Evolutionary conservation across 2,797 vertebrate species (phyloP), one percentile per base, ranked within the genome.

Genomic region (Gouania willdenowi): DNA sequence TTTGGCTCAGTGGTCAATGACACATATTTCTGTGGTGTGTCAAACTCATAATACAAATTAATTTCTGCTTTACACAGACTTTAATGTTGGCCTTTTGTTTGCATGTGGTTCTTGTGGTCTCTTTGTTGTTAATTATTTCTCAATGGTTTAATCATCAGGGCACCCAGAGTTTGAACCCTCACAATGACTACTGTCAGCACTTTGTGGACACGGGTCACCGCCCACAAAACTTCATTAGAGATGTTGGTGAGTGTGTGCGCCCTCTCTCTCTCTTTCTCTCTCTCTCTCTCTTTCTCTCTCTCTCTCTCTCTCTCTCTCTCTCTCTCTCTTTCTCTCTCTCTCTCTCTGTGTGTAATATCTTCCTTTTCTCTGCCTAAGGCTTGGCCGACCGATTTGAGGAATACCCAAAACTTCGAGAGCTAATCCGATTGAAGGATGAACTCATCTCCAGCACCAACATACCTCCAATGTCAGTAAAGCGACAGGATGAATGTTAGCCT

Each of bases 101-200:
- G 4, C 8, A 9, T 13, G 2, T 19, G 8, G 5, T 11, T 9
- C n/a, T n/a, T n/a, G n/a, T n/a, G n/a, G 20, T 1, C 21, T 14
- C 1, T 8, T 23, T 9, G 18, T 10, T 24, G 22, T 10, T 10
- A 4, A 11, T 26, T 27, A 6, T 6, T 7, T 30, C 14, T 30
- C 12, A 1, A 5, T 32, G 34, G 1, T 9, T 41, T 42, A 5
- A 2, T 38, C 52, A 39, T 49, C 71, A 99, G 95, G 95, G 95
- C 37, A 98, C 94, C 1, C 95, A 99, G 75, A 98, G 94, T 68
- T 85, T 99, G 66, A 99, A 98, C 77, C 95, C 95, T 26, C 95
- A 98, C 83, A 98, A 98, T 1, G 95, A 99, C 66, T 99, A 99
- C 66, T 99, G 96, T 78, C 96, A 99, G 16, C 96, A 99, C 65